phyloP scores from a whole-genome alignment of 2,797 vertebrate species.

The Molossus molossus region DNA sequence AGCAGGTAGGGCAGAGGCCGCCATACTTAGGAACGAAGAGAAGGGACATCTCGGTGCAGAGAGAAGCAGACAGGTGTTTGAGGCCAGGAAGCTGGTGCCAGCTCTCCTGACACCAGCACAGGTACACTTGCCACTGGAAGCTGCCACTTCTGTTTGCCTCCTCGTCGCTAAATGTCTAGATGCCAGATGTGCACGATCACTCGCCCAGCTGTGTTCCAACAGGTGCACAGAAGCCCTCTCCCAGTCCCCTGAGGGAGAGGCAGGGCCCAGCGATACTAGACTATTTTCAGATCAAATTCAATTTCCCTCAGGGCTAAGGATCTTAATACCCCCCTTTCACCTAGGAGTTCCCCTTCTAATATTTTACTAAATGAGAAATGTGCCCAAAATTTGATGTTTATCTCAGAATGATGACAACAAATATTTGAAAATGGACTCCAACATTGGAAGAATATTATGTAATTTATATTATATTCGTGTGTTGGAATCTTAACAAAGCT shows the following conservation, averaged over 20 bases:
- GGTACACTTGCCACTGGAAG: background rate
- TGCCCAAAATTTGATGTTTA: background rate
- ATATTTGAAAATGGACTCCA: slow-evolving; percentile 14
- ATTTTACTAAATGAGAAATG: background rate
- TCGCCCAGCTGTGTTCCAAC: background rate
- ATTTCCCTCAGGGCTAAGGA: background rate
- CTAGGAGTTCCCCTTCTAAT: background rate
- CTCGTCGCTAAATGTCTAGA: background rate
- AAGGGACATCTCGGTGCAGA: background rate
- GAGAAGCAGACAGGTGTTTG: background rate
- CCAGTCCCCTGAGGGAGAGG: background rate
- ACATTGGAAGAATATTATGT: background rate
- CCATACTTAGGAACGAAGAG: background rate
- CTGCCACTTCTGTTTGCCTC: background rate
- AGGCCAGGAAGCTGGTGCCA: background rate
- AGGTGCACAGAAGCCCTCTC: background rate
- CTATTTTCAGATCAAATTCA: background rate
- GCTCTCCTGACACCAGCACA: background rate
- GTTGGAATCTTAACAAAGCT: background rate
- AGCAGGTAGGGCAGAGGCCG: background rate
- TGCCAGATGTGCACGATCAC: background rate
- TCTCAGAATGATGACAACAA: slow-evolving; percentile 43
- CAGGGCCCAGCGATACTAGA: background rate
- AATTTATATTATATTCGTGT: background rate
- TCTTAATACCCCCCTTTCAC: background rate